Evolutionary conservation across 1,140 invertebrate species (phyloP).

Genomic region (Dreissena polymorpha): DNA sequence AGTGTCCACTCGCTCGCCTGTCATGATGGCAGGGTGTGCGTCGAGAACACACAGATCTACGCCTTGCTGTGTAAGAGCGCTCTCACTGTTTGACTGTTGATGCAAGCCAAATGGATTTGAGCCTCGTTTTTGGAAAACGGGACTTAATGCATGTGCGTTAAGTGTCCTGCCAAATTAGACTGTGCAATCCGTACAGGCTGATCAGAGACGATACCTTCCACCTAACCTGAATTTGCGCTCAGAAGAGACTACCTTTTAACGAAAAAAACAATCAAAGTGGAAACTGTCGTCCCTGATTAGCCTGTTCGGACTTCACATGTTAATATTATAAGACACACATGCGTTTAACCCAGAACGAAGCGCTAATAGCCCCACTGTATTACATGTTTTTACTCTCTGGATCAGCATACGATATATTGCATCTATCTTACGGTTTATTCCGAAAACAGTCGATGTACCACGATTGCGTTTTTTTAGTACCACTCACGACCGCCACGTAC

Average conservation of each 20-base stretch:
- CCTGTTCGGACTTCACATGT: too few species aligned
- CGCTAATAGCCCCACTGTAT: not conserved
- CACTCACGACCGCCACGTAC: constrained; percentile 22
- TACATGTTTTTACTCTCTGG: not conserved
- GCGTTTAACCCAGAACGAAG: not conserved
- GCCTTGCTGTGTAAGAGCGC: constrained; percentile 47
- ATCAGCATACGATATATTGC: not conserved
- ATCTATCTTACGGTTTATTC: not conserved
- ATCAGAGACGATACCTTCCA: too few species aligned
- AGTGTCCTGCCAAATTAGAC: too few species aligned
- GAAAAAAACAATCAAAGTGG: too few species aligned
- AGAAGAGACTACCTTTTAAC: too few species aligned
- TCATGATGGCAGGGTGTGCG: constrained; percentile 47
- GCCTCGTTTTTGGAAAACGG: too few species aligned
- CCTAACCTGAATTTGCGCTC: too few species aligned
- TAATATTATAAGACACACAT: not conserved
- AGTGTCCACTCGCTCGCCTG: constrained; percentile 56
- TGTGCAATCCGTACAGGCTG: too few species aligned
- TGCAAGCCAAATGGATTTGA: not conserved
- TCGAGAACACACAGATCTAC: constrained; percentile 55
- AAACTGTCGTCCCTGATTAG: too few species aligned
- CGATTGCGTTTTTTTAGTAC: constrained; percentile 19
- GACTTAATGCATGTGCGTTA: too few species aligned
- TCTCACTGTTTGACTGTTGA: not conserved
- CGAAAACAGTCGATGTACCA: not conserved